Evolutionary conservation across 1,140 invertebrate genomes (phyloP).

Genomic region (Brachionus angularis): DNA sequence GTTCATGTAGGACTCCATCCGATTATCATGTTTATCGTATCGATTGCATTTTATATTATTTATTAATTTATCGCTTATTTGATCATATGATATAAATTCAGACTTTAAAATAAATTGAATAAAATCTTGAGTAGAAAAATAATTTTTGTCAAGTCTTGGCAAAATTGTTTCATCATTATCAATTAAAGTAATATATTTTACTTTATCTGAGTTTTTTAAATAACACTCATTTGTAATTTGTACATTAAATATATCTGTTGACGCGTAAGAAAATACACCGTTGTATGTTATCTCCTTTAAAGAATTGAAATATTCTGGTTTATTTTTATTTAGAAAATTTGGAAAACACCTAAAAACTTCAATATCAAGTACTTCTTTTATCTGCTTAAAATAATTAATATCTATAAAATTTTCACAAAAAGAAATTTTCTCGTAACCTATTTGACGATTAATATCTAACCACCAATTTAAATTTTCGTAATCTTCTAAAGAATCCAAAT

Average conservation of each 20-base stretch:
- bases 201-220: background rate
- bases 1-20: conserved; percentile 9
- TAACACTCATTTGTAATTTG: conserved; percentile 26
- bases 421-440: background rate
- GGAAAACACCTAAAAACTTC: conserved; percentile 26
- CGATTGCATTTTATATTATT: background rate
- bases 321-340: background rate
- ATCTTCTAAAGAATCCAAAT: background rate
- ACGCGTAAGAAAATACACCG: conserved; percentile 12
- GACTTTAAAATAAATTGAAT: background rate
- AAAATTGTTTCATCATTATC: conserved; percentile 22
- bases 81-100: background rate
- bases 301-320: conserved; percentile 3
- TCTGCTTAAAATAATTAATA: background rate
- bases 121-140: conserved; percentile 8
- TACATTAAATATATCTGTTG: conserved; percentile 11
- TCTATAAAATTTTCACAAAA: conserved; percentile 21
- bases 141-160: background rate
- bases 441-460: background rate
- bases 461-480: conserved; percentile 14
- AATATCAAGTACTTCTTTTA: background rate
- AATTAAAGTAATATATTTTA: background rate
- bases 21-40: background rate
- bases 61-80: background rate
- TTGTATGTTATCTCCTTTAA: conserved; percentile 7